Evolutionary conservation across 1,140 invertebrate species (phyloP).

Genomic region (Apis florea): DNA sequence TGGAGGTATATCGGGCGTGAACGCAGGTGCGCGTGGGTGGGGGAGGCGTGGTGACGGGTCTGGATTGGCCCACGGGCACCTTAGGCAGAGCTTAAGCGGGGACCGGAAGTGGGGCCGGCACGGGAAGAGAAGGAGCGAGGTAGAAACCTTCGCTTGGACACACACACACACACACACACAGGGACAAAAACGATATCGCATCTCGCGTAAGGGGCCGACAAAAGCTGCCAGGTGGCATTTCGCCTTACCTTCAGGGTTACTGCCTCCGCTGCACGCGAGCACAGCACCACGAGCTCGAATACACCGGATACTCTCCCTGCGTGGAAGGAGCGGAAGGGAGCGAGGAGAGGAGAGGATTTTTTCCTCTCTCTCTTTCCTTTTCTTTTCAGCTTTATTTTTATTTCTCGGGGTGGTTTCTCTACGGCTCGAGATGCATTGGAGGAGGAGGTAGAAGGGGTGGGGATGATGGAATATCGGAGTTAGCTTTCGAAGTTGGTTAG

Average conservation of each 20-base stretch:
- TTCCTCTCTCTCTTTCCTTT: too few relatives aligned
- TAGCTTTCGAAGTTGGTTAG: too few relatives aligned
- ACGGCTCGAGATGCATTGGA: too few relatives aligned
- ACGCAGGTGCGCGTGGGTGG: conserved; percentile 77
- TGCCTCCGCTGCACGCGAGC: conserved; percentile 62
- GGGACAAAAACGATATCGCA: conserved; percentile 77
- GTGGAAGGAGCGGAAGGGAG: not conserved
- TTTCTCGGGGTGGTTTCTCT: too few relatives aligned
- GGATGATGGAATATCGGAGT: too few relatives aligned
- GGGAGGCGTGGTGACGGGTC: conserved; percentile 70
- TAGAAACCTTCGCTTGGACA: too few relatives aligned
- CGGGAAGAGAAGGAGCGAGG: not conserved
- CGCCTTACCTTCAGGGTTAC: conserved; percentile 74
- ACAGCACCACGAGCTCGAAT: conserved; percentile 35
- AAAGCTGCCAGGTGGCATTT: conserved; percentile 80
- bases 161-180: too few relatives aligned
- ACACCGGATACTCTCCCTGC: conserved; percentile 26
- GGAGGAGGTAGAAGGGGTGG: too few relatives aligned
- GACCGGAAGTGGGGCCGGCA: conserved; percentile 70
- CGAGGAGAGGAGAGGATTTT: too few relatives aligned
- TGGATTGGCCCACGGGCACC: conserved; percentile 67
- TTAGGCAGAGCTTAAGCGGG: conserved; percentile 23
- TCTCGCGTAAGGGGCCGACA: conserved; percentile 68
- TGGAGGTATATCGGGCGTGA: too few relatives aligned
- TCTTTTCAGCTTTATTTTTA: too few relatives aligned